Evolutionary conservation across 2,797 vertebrate genomes (phyloP), one percentile per base, ranked within the genome.

Genomic region (Sebastes itinus): DNA sequence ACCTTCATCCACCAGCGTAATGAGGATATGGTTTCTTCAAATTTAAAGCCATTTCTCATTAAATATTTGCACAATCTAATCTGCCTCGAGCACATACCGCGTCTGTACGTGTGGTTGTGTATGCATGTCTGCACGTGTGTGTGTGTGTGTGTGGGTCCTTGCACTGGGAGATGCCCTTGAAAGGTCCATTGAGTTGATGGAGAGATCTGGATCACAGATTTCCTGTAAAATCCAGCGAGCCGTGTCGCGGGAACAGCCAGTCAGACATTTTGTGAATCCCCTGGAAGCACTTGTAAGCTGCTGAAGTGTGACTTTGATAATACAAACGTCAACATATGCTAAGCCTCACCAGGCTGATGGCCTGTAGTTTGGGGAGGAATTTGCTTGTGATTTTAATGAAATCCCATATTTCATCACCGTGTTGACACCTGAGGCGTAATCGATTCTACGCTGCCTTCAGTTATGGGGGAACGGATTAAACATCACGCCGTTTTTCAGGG

Each of bases 301-400:
- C 67, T 60, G 20, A 23, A 84, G 80, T 85, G 79, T 85, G 87
- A 83, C 86, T 90, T 85, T 86, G 84, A 91, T 90, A 88, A 89
- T 67, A 70, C 88, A 85, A 86, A 88, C 66, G 75, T 87, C 78
- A 92, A 92, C 86, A 81, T 78, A 70, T 33, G 63, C 82, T 87
- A 61, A 60, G 78, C 85, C 83, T 87, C 74, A 65, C 72, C 16
- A 32, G 73, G 80, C 77, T 82, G 75, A 83, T 74, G 74, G 72
- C 61, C 74, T 78, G 73, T 74, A 65, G 69, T 90, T 84, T 75
- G 71, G 5, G 72, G 8, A 49, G 46, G 81, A 70, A 74, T 83
- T 76, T 75, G 68, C 54, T 14, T 32, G 70, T 55, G 74, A 75
- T 78, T 91, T 90, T 77, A 87, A 91, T 83, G 59, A 89, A 88